Conservation (phyloP, 2,113 vertebrate species). For the Ptilonorhynchus violaceus region DNA sequence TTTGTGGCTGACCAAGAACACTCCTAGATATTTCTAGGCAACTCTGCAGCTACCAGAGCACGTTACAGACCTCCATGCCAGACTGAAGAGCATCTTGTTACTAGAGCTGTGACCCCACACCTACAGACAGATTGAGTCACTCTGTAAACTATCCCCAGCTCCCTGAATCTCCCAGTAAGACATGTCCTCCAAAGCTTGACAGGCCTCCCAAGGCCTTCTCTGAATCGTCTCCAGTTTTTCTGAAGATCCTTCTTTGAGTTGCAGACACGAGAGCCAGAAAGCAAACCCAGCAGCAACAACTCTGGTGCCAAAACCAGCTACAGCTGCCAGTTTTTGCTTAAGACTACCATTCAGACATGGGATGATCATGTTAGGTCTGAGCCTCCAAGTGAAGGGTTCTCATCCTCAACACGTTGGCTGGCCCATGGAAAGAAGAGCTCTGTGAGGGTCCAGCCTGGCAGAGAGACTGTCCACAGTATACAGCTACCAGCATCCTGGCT, state of each 20-base stretch:
- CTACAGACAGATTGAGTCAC: background rate
- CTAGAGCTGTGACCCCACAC: background rate
- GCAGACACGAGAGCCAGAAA: background rate
- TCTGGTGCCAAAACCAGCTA: background rate
- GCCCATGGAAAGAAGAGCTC: background rate
- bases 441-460: background rate
- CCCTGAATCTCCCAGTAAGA: background rate
- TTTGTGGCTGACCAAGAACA: slow-evolving; percentile 37
- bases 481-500: background rate
- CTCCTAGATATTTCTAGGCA: slow-evolving; percentile 6
- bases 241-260: background rate
- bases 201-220: background rate
- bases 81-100: background rate
- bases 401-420: background rate
- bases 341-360: background rate
- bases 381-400: background rate
- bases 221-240: background rate
- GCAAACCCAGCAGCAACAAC: background rate
- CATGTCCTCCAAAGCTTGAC: background rate
- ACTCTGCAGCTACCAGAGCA: background rate
- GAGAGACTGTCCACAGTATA: background rate
- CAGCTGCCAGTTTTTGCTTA: background rate
- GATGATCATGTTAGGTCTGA: background rate
- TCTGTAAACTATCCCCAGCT: background rate
- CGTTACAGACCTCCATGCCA: background rate